Base-by-base conservation (phyloP, 2,113 vertebrate species). In the Anas platyrhynchos region DNA sequence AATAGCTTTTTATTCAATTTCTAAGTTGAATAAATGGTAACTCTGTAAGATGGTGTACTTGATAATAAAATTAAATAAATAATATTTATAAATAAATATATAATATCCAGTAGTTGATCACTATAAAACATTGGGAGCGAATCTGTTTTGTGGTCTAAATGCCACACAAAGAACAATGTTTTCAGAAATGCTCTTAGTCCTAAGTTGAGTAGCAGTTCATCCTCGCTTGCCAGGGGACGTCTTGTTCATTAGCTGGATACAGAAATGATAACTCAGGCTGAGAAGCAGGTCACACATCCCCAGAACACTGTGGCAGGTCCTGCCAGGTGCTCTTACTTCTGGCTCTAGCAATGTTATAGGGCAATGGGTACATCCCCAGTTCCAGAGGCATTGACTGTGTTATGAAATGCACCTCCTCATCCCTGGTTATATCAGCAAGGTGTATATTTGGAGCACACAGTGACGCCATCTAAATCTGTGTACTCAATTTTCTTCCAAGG, bases 371-470 rank as follows among this genome's bases (percentile, higher is more conserved):
- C 20, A 31, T 12, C 9, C 12, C 31, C 5, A 21, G 12, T 58
- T 59, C 23, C 44, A 41, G 32, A 26, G 7, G 7, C 23, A 21
- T 21, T 43, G 48, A 10, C 50, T 36, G 56, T 9, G 2, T 23
- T 52, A 31, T 23, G 50, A 58, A 36, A n/a, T 17, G 16, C n/a
- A 27, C 21, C 29, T 63, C n/a, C 50, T 44, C 1, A 0, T 69
- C 56, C 63, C 41, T 11, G 7, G 11, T 31, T 27, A 1, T 12
- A 27, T 72, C 18, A 58, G 34, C 5, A 2, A 16, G 36, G 17
- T 4, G 1, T 8, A 14, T 6, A 2, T 31, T 31, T 18, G 58
- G 36, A 59, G 56, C 5, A 14, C 11, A 3, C 1, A 14, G 34
- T 11, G 50, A 38, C 23, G 29, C 16, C 16, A 5, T 59, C 36